Conservation (phyloP, 2,888 invertebrate species). For the Acleris literana region DNA sequence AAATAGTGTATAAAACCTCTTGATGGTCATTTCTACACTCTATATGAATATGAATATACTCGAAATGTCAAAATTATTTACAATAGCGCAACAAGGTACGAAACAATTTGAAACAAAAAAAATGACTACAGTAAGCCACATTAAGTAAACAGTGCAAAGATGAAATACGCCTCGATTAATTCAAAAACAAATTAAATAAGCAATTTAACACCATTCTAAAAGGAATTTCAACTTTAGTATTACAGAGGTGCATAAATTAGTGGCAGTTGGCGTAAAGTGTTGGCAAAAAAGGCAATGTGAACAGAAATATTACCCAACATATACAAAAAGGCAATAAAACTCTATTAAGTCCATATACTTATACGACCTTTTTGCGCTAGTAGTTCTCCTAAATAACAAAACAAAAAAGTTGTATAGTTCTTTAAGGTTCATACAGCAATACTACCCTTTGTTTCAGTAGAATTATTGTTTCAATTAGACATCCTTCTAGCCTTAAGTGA, state of each 20-base stretch:
- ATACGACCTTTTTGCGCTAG: too few relatives aligned
- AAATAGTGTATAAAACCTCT: too few relatives aligned
- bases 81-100: conserved; percentile 16
- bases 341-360: too few relatives aligned
- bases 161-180: conserved; percentile 33
- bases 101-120: conserved; percentile 4
- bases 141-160: conserved; percentile 36
- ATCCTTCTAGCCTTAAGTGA: conserved; percentile 52
- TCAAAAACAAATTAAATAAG: conserved; percentile 37
- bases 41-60: too few relatives aligned
- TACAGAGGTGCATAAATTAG: conserved; percentile 31
- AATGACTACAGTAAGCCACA: conserved; percentile 10
- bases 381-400: too few relatives aligned
- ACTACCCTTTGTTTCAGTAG: too few relatives aligned
- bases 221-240: conserved; percentile 37
- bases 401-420: too few relatives aligned
- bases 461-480: conserved; percentile 35
- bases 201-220: conserved; percentile 37
- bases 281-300: conserved; percentile 37
- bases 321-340: too few relatives aligned
- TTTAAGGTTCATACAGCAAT: too few relatives aligned
- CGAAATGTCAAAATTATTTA: too few relatives aligned
- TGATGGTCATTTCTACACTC: too few relatives aligned
- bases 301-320: too few relatives aligned
- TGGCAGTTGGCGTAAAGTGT: conserved; percentile 15